These are phyloP conservation scores for Hippocampus barbouri DNA, from an alignment of 2,113 vertebrate species.

Conservation along the genomic window DNA sequence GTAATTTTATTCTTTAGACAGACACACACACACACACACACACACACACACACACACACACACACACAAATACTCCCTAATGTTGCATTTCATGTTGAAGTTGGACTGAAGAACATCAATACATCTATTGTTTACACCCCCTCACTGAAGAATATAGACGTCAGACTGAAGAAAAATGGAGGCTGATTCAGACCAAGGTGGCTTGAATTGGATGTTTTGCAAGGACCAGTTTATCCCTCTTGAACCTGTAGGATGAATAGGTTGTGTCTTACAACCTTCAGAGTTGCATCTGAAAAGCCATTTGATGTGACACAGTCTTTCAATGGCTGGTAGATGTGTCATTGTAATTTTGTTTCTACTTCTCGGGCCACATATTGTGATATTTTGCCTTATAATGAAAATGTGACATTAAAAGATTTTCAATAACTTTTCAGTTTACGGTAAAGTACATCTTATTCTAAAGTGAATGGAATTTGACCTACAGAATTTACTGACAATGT, in stretches of 20 bases:
- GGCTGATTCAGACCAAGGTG: neutral
- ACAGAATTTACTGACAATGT: too few relatives aligned
- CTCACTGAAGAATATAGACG: neutral
- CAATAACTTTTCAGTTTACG: too few relatives aligned
- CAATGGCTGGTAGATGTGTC: neutral
- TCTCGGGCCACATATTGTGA: too few relatives aligned
- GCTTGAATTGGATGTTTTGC: neutral
- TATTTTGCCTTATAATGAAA: too few relatives aligned
- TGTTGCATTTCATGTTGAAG: neutral
- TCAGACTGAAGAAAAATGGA: neutral
- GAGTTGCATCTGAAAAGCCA: neutral
- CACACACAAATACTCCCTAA: neutral
- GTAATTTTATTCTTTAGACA: neutral
- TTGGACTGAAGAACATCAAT: neutral
- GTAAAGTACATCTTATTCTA: too few relatives aligned
- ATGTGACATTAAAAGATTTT: too few relatives aligned
- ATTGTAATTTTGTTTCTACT: too few relatives aligned
- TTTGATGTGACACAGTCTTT: neutral
- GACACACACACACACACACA: neutral
- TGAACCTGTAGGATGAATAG: neutral
- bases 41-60: too few relatives aligned
- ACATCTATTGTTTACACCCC: neutral
- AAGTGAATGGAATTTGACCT: too few relatives aligned
- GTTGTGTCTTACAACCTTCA: neutral
- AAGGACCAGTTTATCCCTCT: neutral